These are phyloP conservation scores for Epizoanthus scotinus DNA, from an alignment of 92 coral and sea anemone genomes.

Conservation along the genomic window DNA sequence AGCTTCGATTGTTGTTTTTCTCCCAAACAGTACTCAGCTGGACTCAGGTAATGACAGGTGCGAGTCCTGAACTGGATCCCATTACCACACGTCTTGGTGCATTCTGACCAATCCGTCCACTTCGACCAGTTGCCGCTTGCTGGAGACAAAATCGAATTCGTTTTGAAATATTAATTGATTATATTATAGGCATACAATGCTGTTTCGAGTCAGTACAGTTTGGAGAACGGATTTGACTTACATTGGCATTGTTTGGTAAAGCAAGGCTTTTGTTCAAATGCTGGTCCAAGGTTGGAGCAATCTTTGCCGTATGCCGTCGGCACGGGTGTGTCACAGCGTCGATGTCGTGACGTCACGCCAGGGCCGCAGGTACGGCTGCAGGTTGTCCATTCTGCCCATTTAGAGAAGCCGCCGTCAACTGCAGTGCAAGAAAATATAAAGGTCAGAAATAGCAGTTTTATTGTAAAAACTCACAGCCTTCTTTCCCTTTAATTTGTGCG, in stretches of 20 bases:
- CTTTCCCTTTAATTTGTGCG: too few species aligned
- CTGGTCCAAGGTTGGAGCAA: conserved; percentile 91
- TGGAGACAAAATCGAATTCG: conserved; percentile 13
- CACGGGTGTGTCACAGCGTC: conserved; percentile 81
- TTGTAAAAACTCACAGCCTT: too few species aligned
- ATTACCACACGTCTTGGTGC: conserved; percentile 88
- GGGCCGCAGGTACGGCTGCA: conserved; percentile 96
- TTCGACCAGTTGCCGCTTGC: conserved; percentile 85
- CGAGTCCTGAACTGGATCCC: conserved; percentile 92
- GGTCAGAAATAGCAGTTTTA: not conserved
- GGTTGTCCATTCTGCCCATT: conserved; percentile 82
- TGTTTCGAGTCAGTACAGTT: not conserved
- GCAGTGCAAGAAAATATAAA: not conserved
- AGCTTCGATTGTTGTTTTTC: conserved; percentile 78
- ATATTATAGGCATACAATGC: not conserved
- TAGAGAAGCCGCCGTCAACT: conserved; percentile 92
- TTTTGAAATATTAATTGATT: too few species aligned
- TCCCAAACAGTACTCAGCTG: conserved; percentile 78
- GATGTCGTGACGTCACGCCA: conserved; percentile 94
- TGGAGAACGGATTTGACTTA: conserved; percentile 10
- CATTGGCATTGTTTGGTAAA: conserved; percentile 69
- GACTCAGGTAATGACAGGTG: conserved; percentile 63
- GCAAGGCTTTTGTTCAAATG: conserved; percentile 92
- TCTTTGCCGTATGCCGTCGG: conserved; percentile 93
- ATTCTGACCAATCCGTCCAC: conserved; percentile 85